Base-by-base conservation (phyloP, 1,140 invertebrate genomes). In the Hormaphis cornu region DNA sequence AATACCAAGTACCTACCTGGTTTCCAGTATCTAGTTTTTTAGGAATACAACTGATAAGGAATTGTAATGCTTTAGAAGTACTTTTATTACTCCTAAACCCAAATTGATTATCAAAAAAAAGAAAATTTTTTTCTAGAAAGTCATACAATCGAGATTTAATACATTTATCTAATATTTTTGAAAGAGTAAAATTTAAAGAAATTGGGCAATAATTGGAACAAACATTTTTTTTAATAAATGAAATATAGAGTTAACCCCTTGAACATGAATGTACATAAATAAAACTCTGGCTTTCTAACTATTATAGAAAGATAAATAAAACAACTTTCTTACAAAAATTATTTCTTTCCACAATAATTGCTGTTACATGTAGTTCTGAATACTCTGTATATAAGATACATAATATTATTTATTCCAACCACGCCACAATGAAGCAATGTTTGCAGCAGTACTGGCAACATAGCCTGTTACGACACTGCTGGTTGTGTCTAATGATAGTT, bases 391-490 rank as follows among this genome's bases (percentile, higher is more conserved):
- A n/a, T n/a, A n/a, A n/a, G n/a, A n/a, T n/a, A n/a, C n/a, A n/a
- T 53, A 4, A 26, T 20, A 33, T 40, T 58, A 58, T 58, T 58
- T 66, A 6, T 42, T 66, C 61, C 61, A 66, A 14, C 61, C 61
- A 35, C 61, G 61, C 61, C 61, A 66, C 18, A 66, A 50, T 0
- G 28, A 50, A 1, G 61, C 61, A 16, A 66, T 20, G 33, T 28
- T 50, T 22, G 61, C 61, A 16, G 61, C 61, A 9, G 59, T 63
- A 33, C 59, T 63, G 3, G 59, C 59, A 1, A 63, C 59, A 16
- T 50, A 28, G 1, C 61, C 61, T 35, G 61, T 28, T 50, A 66
- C 61, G 12, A 66, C 44, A 66, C 44, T 66, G 35, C 44, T 66
- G 9, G 61, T n/a, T 16, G 61, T 30, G 10, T 66, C 44, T 48